Conservation (phyloP, 2,888 invertebrate species). For the Arge pagana region DNA sequence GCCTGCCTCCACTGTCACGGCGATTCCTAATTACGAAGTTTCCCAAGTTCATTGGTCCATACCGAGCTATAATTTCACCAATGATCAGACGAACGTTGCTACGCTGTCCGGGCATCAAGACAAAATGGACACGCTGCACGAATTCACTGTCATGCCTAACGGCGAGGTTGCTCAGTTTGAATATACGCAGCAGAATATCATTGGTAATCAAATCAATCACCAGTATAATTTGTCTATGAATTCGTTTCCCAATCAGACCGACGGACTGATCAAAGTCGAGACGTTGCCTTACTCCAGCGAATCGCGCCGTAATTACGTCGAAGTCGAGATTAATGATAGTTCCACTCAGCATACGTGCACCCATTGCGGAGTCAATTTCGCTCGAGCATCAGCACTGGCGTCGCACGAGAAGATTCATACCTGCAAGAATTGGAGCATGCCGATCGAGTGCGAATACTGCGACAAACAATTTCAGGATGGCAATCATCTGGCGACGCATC, state of each 20-base stretch:
- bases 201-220: conserved; percentile 35
- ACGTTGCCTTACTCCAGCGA: conserved; percentile 26
- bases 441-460: conserved; percentile 59
- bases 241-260: conserved; percentile 36
- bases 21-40: conserved; percentile 44
- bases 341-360: conserved; percentile 53
- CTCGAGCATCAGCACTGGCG: conserved; percentile 56
- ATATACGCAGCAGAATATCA: conserved; percentile 39
- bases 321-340: conserved; percentile 32
- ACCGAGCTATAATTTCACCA: conserved; percentile 43
- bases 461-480: conserved; percentile 59
- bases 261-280: conserved; percentile 44
- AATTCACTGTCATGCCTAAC: conserved; percentile 51
- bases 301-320: conserved; percentile 31
- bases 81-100: conserved; percentile 37
- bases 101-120: conserved; percentile 36
- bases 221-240: conserved; percentile 46
- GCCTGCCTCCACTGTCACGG: conserved; percentile 38
- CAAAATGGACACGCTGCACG: conserved; percentile 46
- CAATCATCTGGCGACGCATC: conserved; percentile 55
- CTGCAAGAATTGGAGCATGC: conserved; percentile 40
- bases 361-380: conserved; percentile 57
- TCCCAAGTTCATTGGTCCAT: conserved; percentile 49
- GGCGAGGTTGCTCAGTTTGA: conserved; percentile 51
- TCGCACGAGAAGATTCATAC: conserved; percentile 53